Evolutionary conservation across 2,113 vertebrate genomes (phyloP).

Genomic region (Tor tambroides): DNA sequence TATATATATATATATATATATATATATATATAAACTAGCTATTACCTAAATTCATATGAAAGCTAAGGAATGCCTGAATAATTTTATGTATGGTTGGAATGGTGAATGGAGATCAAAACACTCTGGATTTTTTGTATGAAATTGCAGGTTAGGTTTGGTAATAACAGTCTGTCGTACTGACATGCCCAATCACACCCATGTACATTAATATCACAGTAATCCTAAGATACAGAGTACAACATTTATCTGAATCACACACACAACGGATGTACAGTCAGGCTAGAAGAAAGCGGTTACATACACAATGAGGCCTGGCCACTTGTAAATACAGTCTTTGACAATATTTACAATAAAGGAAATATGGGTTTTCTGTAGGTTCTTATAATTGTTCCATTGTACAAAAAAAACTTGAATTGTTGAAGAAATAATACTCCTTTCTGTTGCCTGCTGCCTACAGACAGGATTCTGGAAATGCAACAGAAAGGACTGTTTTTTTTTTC

Average conservation of each 20-base stretch:
- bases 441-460: too few species aligned
- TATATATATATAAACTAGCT: not conserved
- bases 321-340: not conserved
- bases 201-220: not conserved
- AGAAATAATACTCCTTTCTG: too few species aligned
- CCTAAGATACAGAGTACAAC: not conserved
- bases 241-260: not conserved
- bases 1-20: not conserved
- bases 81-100: not conserved
- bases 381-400: too few species aligned
- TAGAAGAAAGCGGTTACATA: not conserved
- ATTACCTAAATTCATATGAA: not conserved
- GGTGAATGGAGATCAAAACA: not conserved
- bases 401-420: too few species aligned
- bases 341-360: not conserved
- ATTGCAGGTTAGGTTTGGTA: not conserved
- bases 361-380: not conserved
- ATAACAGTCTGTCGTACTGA: constrained; percentile 26
- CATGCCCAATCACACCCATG: constrained; percentile 40
- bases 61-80: not conserved
- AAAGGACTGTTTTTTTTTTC: too few species aligned
- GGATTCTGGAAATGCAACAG: too few species aligned
- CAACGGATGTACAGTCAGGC: not conserved
- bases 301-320: not conserved
- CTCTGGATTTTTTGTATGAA: not conserved